Conservation (phyloP, 1,140 invertebrate genomes). For the Oppia nitens region DNA sequence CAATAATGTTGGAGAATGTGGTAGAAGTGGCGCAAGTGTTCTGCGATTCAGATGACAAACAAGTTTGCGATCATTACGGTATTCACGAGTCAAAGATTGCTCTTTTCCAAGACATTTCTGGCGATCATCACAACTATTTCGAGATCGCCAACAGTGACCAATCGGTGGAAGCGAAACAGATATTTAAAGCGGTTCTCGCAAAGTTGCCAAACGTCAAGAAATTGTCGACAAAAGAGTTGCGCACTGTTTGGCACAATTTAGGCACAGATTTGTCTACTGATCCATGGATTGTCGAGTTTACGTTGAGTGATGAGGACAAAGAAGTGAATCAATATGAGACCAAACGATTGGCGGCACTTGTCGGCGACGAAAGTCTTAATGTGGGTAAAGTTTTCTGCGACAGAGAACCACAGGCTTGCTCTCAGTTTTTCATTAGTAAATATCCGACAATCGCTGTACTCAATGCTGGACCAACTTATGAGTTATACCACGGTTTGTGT, state of each 20-base stretch:
- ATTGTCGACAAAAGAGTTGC: slow-evolving; percentile 23
- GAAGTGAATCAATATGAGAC: slow-evolving; percentile 29
- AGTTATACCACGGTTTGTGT: slow-evolving; percentile 43
- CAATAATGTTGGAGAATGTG: slow-evolving; percentile 30
- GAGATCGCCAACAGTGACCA: background rate
- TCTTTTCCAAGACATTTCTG: background rate
- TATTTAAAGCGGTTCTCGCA: slow-evolving; percentile 36
- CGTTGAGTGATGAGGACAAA: slow-evolving; percentile 33
- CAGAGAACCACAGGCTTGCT: slow-evolving; percentile 35
- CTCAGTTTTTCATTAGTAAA: slow-evolving; percentile 33
- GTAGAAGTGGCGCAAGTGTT: slow-evolving; percentile 37
- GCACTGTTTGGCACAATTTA: slow-evolving; percentile 19
- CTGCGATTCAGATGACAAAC: slow-evolving; percentile 22
- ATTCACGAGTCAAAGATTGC: slow-evolving; percentile 3
- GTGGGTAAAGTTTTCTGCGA: slow-evolving; percentile 46
- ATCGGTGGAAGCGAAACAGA: slow-evolving; percentile 31
- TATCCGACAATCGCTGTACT: slow-evolving; percentile 53
- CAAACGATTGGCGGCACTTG: slow-evolving; percentile 38
- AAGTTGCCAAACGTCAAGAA: slow-evolving; percentile 36
- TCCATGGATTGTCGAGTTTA: slow-evolving; percentile 45
- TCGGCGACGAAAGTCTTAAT: slow-evolving; percentile 39
- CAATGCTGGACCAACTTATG: slow-evolving; percentile 48
- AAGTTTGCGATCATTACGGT: slow-evolving; percentile 1
- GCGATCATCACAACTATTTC: slow-evolving; percentile 3
- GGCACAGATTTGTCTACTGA: slow-evolving; percentile 26